Percentiles rank a stretch among this genome's conserved stretches.
These are phyloP conservation scores for Megaceryle alcyon DNA, from an alignment of 2,797 vertebrate genomes.

Conservation along the genomic window DNA sequence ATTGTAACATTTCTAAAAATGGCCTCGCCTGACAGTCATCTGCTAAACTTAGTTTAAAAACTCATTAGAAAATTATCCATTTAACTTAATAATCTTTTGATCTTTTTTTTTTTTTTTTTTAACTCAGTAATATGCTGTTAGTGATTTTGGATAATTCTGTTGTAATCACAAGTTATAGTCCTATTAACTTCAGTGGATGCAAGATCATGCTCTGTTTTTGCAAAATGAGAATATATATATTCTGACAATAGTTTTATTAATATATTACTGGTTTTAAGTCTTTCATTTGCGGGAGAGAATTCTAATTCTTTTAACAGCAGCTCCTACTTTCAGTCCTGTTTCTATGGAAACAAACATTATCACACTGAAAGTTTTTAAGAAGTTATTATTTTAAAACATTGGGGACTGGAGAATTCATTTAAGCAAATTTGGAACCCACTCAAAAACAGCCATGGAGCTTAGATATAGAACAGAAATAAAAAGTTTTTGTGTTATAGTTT, in stretches of 20 bases:
- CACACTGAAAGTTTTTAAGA: not conserved
- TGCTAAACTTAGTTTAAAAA: not conserved
- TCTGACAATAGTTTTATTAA: constrained; percentile 21
- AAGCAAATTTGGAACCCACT: constrained; percentile 4
- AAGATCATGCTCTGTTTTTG: not conserved
- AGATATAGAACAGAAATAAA: not conserved
- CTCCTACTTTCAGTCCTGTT: constrained; percentile 41
- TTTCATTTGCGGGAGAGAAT: constrained; percentile 9
- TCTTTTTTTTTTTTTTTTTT: not conserved
- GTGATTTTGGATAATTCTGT: not conserved
- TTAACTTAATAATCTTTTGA: not conserved
- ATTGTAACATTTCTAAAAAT: not conserved
- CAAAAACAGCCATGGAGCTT: not conserved
- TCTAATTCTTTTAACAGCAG: not conserved
- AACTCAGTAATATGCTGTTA: not conserved
- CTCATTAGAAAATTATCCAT: not conserved
- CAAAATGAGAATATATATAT: constrained; percentile 11
- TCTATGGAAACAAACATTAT: constrained; percentile 64
- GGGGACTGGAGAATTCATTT: constrained; percentile 22
- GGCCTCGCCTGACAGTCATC: not conserved
- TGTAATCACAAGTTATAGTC: not conserved
- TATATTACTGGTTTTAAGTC: constrained; percentile 19
- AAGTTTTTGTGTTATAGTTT: not conserved
- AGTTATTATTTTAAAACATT: constrained; percentile 47
- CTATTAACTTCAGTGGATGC: not conserved